Evolutionary conservation across 2,797 vertebrate genomes (phyloP).

Genomic region (Brotogeris chrysoptera): DNA sequence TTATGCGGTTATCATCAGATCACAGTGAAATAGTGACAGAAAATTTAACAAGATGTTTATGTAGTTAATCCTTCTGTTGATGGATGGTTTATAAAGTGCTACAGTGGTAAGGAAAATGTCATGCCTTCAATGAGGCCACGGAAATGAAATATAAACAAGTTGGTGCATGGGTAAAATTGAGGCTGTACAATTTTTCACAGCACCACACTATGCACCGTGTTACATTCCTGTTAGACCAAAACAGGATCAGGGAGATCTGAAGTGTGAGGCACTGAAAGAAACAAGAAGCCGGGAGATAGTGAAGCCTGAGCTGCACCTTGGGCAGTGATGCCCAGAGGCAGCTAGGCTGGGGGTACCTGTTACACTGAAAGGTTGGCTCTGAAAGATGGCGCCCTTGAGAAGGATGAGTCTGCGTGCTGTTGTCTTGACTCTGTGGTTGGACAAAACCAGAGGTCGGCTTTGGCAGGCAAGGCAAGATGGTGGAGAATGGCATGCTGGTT

Average conservation of each 20-base stretch:
- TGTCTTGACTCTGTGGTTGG: not conserved
- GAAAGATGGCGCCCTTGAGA: not conserved
- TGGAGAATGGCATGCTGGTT: not conserved
- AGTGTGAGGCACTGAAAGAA: not conserved
- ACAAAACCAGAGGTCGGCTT: not conserved
- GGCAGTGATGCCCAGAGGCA: not conserved
- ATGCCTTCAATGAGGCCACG: not conserved
- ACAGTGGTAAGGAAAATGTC: not conserved
- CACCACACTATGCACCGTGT: rapidly evolving
- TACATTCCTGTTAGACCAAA: not conserved
- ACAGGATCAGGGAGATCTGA: not conserved
- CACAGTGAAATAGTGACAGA: not conserved
- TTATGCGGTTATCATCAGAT: not conserved
- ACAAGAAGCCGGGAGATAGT: not conserved
- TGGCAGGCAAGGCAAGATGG: not conserved
- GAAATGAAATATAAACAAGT: not conserved
- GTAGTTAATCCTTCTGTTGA: not conserved
- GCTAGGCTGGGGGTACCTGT: not conserved
- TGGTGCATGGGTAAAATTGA: not conserved
- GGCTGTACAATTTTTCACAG: rapidly evolving
- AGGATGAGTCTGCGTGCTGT: not conserved
- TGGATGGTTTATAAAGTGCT: not conserved
- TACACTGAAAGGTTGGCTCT: not conserved
- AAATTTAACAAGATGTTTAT: not conserved
- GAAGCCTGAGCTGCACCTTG: not conserved